Conservation (phyloP, 2,888 invertebrate species). For the Matsumyia berberina region DNA sequence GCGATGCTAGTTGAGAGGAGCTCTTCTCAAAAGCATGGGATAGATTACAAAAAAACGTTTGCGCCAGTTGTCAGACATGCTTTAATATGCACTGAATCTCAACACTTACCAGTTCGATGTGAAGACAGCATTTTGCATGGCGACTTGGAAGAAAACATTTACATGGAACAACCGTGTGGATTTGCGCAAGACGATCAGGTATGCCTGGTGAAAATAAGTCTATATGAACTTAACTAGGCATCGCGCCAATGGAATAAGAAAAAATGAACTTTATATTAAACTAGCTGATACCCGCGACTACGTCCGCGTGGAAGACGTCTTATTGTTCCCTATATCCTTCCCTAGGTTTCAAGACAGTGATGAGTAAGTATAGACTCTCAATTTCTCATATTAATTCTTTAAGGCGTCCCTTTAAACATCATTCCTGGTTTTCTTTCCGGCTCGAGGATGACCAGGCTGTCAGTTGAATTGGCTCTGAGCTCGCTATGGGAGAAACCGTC, state of each 20-base stretch:
- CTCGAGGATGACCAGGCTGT: no score
- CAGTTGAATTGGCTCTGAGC: no score
- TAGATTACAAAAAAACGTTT: conserved; percentile 75
- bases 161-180: conserved; percentile 55
- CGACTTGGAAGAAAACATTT: conserved; percentile 54
- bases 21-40: conserved; percentile 65
- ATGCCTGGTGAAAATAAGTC: conserved; percentile 42
- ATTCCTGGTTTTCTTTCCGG: no score
- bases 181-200: conserved; percentile 44
- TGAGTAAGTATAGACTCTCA: no score
- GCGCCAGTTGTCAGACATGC: conserved; percentile 69
- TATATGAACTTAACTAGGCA: conserved; percentile 68
- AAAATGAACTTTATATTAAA: conserved; percentile 11
- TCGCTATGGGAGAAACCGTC: no score
- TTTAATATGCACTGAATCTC: conserved; percentile 21
- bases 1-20: conserved; percentile 55
- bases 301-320: no score
- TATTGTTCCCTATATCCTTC: no score
- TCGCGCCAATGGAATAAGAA: conserved; percentile 6
- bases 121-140: conserved; percentile 69
- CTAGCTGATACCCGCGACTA: no score
- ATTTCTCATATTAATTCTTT: no score
- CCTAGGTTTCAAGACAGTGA: no score
- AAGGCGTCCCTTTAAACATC: no score
- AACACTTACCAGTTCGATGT: conserved; percentile 67